Conservation (phyloP, 2,113 vertebrate genomes). For the Turnix velox region DNA sequence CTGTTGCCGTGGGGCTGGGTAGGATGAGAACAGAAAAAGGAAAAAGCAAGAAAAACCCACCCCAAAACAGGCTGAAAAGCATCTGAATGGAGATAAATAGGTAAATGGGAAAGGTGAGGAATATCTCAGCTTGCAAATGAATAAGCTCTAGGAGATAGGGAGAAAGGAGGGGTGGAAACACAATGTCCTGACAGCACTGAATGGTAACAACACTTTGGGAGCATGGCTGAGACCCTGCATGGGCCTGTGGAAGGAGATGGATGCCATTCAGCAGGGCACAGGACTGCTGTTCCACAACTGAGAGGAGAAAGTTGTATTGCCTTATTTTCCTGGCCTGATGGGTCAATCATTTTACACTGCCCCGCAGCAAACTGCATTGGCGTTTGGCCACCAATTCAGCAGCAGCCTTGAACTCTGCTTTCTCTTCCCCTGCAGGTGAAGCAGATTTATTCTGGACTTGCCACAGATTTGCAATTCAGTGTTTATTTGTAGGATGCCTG, state of each 20-base stretch:
- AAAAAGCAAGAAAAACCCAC: not conserved
- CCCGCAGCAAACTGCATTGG: not conserved
- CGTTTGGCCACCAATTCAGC: slow-evolving; percentile 37
- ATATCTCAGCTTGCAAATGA: not conserved
- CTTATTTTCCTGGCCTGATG: not conserved
- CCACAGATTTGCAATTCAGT: slow-evolving; percentile 16
- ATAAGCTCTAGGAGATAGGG: not conserved
- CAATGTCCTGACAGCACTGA: not conserved
- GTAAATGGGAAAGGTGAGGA: not conserved
- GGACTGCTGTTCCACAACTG: not conserved
- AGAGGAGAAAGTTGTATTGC: not conserved
- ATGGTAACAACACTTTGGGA: not conserved
- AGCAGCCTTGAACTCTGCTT: slow-evolving; percentile 52
- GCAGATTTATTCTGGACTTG: slow-evolving; percentile 41
- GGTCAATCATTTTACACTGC: slow-evolving; percentile 31
- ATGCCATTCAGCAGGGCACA: not conserved
- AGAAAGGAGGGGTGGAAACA: not conserved
- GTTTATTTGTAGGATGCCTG: slow-evolving; percentile 52
- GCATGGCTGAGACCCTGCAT: not conserved
- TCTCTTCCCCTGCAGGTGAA: slow-evolving; percentile 27
- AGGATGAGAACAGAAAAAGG: not conserved
- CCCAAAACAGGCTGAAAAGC: not conserved
- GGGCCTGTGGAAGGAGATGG: not conserved
- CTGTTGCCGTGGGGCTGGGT: not conserved
- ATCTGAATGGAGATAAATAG: not conserved